Percentiles rank a stretch among this genome's conserved stretches.
Evolutionary conservation across 2,113 vertebrate genomes (phyloP).

Genomic region (Hymenochirus boettgeri): DNA sequence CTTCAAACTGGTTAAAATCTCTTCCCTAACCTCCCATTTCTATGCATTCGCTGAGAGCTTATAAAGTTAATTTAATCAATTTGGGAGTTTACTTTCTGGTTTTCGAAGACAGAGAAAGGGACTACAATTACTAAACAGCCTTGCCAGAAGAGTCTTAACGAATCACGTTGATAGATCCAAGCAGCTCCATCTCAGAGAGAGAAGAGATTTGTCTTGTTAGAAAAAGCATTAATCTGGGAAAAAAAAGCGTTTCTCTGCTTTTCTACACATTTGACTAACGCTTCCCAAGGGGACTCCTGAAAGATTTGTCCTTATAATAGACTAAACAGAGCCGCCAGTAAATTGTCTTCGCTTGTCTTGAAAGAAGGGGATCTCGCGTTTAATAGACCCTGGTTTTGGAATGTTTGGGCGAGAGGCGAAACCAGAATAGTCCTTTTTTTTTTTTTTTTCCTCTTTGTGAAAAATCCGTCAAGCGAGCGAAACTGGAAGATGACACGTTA

Average conservation of each 20-base stretch:
- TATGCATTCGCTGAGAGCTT: too few species aligned
- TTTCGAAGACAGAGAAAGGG: too few species aligned
- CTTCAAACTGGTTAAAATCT: too few species aligned
- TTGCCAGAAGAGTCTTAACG: not conserved
- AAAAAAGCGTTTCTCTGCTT: not conserved
- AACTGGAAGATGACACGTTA: constrained; percentile 13
- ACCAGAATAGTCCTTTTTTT: constrained; percentile 16
- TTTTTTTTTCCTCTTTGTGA: not conserved
- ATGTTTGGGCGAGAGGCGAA: constrained; percentile 12
- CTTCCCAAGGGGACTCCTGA: not conserved
- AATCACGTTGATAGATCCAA: too few species aligned
- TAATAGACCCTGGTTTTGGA: constrained; percentile 21
- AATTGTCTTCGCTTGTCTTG: constrained; percentile 20
- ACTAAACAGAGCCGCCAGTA: constrained; percentile 22
- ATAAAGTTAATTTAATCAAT: too few species aligned
- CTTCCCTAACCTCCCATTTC: too few species aligned
- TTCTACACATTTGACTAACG: constrained; percentile 12
- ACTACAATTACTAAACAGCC: not conserved
- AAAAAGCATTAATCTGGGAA: not conserved
- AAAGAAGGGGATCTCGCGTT: constrained; percentile 9
- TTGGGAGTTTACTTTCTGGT: too few species aligned
- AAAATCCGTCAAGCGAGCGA: constrained; percentile 10
- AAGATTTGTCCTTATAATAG: constrained; percentile 12
- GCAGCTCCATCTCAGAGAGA: not conserved
- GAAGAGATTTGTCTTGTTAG: not conserved